Evolutionary conservation across 30 jellyfish, hydroid and myxozoan species (phyloP).

Genomic region (Morbakka virulenta): DNA sequence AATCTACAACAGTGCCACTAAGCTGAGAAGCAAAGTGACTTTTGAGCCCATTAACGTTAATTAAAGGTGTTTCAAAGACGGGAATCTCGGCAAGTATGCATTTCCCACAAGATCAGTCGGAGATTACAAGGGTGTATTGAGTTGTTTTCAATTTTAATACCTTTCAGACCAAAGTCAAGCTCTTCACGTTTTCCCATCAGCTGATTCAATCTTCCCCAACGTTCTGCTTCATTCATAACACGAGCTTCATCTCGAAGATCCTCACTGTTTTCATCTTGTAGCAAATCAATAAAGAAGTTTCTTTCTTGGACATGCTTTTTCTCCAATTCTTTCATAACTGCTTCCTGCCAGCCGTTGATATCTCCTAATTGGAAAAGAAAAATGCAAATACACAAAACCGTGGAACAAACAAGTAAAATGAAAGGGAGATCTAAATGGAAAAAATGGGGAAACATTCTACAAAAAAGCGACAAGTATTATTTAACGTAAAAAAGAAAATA

Average conservation of each 20-base stretch:
- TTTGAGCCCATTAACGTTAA: no score
- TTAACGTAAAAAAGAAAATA: no score
- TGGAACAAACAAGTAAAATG: neutral
- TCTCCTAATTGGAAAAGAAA: slow-evolving; percentile 32
- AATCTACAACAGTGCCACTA: no score
- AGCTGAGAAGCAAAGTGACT: no score
- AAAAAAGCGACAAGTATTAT: no score
- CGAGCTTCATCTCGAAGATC: slow-evolving; percentile 86
- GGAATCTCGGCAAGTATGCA: no score
- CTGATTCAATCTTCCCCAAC: slow-evolving; percentile 40
- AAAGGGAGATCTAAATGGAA: no score
- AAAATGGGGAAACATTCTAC: no score
- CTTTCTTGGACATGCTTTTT: slow-evolving; percentile 81
- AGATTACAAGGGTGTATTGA: no score
- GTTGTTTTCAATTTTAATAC: no score
- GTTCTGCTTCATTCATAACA: slow-evolving; percentile 63
- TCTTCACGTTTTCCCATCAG: slow-evolving; percentile 68
- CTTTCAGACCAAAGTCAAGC: slow-evolving; percentile 70
- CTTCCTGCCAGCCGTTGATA: slow-evolving; percentile 79
- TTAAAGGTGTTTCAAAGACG: no score
- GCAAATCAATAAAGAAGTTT: slow-evolving; percentile 54
- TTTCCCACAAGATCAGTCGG: no score
- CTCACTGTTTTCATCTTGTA: slow-evolving; percentile 76
- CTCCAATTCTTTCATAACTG: slow-evolving; percentile 74
- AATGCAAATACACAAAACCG: neutral